phyloP scores from a whole-genome alignment of 2,797 vertebrate genomes.

The Lacerta agilis region DNA sequence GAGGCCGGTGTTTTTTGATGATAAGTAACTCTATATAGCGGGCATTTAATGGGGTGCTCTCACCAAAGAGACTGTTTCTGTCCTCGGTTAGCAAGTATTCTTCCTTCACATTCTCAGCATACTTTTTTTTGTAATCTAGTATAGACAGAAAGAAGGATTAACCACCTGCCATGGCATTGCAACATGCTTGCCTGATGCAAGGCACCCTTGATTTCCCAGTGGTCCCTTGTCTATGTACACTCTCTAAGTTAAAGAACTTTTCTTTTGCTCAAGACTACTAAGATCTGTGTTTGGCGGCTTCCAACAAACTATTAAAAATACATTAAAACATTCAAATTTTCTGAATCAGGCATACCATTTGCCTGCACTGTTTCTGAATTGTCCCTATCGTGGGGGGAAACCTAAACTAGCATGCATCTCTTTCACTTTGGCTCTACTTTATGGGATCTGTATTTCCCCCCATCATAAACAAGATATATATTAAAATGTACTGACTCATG shows the following conservation, averaged over 20 bases:
- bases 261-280: not conserved
- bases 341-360: not conserved
- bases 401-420: not conserved
- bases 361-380: not conserved
- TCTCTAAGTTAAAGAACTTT: not conserved
- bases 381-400: no score
- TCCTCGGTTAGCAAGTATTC: conserved; percentile 20
- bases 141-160: not conserved
- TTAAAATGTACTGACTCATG: not conserved
- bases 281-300: not conserved
- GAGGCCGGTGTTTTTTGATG: conserved; percentile 2
- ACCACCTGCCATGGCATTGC: not conserved
- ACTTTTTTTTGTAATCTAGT: conserved; percentile 32
- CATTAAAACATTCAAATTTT: not conserved
- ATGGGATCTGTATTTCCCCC: not conserved
- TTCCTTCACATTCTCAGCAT: conserved; percentile 16
- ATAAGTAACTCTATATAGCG: conserved; percentile 25
- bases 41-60: conserved; percentile 18
- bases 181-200: not conserved
- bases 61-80: conserved; percentile 19
- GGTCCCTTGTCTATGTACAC: no score
- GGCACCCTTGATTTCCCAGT: not conserved
- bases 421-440: not conserved
- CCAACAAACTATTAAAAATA: no score
- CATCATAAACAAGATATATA: not conserved